These are phyloP conservation scores for Lethenteron reissneri DNA, from an alignment of 2,113 vertebrate species.

Conservation along the genomic window DNA sequence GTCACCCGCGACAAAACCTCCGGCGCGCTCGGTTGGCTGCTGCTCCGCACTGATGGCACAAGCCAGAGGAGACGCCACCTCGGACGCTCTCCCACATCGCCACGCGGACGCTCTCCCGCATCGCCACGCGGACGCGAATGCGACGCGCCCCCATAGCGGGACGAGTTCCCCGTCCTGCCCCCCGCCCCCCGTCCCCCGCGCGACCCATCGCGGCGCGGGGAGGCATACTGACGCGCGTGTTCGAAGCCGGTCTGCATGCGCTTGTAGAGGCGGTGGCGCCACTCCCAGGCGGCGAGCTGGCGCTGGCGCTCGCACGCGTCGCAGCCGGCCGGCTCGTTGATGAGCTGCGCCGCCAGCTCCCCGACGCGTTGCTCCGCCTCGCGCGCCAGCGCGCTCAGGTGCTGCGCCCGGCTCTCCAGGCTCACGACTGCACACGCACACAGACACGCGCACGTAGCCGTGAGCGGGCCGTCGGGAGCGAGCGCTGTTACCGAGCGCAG, in stretches of 20 bases:
- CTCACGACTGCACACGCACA: slow-evolving; percentile 31
- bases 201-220: neutral
- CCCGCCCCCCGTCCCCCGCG: slow-evolving; percentile 1
- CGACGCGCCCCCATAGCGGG: too few relatives aligned
- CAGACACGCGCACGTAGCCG: slow-evolving; percentile 1
- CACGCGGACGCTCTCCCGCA: too few relatives aligned
- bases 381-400: slow-evolving; percentile 39
- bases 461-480: too few relatives aligned
- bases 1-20: too few relatives aligned
- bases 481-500: too few relatives aligned
- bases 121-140: too few relatives aligned
- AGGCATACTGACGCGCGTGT: slow-evolving; percentile 46
- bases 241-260: slow-evolving; percentile 68
- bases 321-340: slow-evolving; percentile 32
- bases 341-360: slow-evolving; percentile 40
- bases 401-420: slow-evolving; percentile 43
- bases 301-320: slow-evolving; percentile 56
- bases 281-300: slow-evolving; percentile 66
- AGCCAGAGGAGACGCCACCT: too few relatives aligned
- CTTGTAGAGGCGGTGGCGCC: slow-evolving; percentile 59
- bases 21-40: too few relatives aligned
- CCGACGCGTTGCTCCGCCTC: slow-evolving; percentile 54
- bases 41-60: too few relatives aligned
- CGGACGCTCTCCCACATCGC: too few relatives aligned
- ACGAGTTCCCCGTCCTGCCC: too few relatives aligned